These are phyloP conservation scores for Hydroisotoma schaefferi DNA, from an alignment of 2,888 invertebrate species.

Conservation along the genomic window DNA sequence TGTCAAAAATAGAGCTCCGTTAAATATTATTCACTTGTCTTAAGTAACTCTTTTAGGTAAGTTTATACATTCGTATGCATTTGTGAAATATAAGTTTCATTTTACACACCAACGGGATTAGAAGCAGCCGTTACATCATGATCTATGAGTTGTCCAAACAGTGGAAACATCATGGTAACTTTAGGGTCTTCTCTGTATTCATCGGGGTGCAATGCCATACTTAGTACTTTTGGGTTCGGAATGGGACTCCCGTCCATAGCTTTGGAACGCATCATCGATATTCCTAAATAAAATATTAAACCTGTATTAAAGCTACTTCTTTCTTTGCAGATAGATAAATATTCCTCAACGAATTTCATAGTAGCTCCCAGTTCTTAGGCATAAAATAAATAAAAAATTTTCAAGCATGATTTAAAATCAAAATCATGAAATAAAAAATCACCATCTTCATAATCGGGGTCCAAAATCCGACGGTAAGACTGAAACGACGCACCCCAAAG, in stretches of 20 bases:
- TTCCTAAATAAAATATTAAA: too few relatives aligned
- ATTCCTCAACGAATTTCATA: too few relatives aligned
- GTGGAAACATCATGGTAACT: slow-evolving; percentile 78
- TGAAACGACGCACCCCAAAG: slow-evolving; percentile 68
- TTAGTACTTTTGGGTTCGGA: slow-evolving; percentile 73
- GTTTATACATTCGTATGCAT: too few relatives aligned
- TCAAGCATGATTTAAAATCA: too few relatives aligned
- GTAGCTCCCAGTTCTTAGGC: too few relatives aligned
- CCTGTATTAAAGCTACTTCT: too few relatives aligned
- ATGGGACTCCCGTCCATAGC: slow-evolving; percentile 51
- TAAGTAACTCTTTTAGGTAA: too few relatives aligned
- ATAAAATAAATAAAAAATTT: too few relatives aligned
- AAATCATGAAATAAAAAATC: too few relatives aligned
- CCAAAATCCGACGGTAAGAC: slow-evolving; percentile 70
- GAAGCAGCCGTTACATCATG: slow-evolving; percentile 85
- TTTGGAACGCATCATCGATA: slow-evolving; percentile 29
- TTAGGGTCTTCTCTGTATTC: slow-evolving; percentile 67
- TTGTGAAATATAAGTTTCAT: neutral
- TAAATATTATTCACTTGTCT: too few relatives aligned
- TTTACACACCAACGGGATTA: slow-evolving; percentile 50
- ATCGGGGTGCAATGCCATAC: slow-evolving; percentile 68
- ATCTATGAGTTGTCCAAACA: slow-evolving; percentile 84
- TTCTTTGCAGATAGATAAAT: too few relatives aligned
- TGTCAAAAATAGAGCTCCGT: too few relatives aligned
- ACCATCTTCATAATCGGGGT: slow-evolving; percentile 71